Evolutionary conservation across 1,140 invertebrate genomes (phyloP), one percentile per base, ranked within the genome.

Genomic region (Oscheius sp.): DNA sequence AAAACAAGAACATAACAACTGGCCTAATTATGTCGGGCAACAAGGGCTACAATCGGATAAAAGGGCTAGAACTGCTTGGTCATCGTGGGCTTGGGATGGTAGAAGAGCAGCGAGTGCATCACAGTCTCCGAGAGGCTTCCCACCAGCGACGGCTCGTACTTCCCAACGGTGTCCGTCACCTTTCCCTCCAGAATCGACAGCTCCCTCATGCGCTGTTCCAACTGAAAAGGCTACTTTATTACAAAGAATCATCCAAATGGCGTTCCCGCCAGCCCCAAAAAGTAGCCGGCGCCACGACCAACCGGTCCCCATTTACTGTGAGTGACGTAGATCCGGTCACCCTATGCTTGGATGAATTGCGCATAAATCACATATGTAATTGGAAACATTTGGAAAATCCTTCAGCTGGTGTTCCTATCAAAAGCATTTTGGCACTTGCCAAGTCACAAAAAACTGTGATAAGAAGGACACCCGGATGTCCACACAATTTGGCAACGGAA

Each of bases 121-220:
- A 67, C 65, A 3, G 46, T 67, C 42, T 81, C 78, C 18, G 75
- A 58, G 3, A 79, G 42, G 23, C 67, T 68, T 7, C 65, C 73
- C 15, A 79, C 52, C 10, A 80, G 67, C n/a, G 79, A 34, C 18
- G 79, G 78, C 35, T 80, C 36, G 63, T 79, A 79, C n/a, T 71
- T 28, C 3, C 52, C 65, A 36, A 52, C 36, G 3, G 72, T 18
- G n/a, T 31, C 65, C 4, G 13, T 29, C 28, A 71, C 18, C 65
- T 70, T 71, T 72, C 52, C 23, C 18, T 71, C 68, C n/a, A 66
- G 68, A 23, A 31, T 63, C 31, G 32, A 15, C 10, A 63, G 32
- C 31, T 63, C 36, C 61, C 35, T 63, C 32, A 36, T 38, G 31
- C 61, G 61, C 20, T 63, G 10, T n/a, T 63, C 31, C 10, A 63